These are phyloP conservation scores for Psephotus haematonotus DNA, from an alignment of 2,113 vertebrate species.

Conservation along the genomic window DNA sequence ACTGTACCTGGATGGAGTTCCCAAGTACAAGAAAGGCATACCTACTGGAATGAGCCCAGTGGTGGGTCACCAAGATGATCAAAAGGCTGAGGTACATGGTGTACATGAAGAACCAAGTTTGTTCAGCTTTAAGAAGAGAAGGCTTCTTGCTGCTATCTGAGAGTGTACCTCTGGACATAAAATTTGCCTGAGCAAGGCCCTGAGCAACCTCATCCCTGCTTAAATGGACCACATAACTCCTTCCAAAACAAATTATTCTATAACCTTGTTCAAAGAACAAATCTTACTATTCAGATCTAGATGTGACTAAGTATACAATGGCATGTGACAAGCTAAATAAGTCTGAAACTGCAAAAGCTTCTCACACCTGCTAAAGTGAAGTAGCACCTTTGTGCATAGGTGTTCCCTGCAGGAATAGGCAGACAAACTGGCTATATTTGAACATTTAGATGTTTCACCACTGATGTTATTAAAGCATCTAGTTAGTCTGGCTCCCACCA, in stretches of 20 bases:
- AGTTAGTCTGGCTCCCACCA: neutral
- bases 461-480: neutral
- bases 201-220: neutral
- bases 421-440: neutral
- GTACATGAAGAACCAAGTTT: neutral
- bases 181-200: neutral
- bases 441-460: neutral
- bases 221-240: neutral
- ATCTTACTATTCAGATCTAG: neutral
- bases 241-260: neutral
- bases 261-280: neutral
- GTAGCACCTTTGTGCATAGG: accelerated
- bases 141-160: neutral
- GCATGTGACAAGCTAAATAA: neutral
- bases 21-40: neutral
- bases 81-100: neutral
- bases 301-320: neutral
- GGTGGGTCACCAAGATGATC: neutral
- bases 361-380: neutral
- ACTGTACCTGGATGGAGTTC: neutral
- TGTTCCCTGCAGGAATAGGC: neutral
- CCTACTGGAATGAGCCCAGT: neutral
- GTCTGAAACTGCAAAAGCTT: neutral
- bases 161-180: neutral
- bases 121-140: neutral